Base-by-base conservation (phyloP, 2,888 invertebrate genomes). In the Steinernema hermaphroditum region DNA sequence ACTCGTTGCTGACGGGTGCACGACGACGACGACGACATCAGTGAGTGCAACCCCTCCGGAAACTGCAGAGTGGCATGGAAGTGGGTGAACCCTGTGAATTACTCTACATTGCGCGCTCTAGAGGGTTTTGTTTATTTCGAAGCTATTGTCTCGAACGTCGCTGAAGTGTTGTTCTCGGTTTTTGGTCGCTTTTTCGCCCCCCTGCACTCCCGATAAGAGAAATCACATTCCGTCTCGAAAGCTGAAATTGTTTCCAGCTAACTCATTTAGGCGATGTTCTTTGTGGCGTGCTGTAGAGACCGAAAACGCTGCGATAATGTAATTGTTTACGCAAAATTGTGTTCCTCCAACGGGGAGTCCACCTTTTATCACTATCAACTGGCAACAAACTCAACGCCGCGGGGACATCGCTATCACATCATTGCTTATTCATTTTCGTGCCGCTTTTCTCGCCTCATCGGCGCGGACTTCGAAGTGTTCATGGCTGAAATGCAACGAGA, bases 401-500 rank as follows among this genome's bases (percentile, higher is more conserved):
- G 34, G 62, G 29, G 62, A 62, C 62, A 32, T 62, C 62, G 19
- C 62, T 62, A 62, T 62, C 62, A 32, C 62, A 62, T 62, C 62
- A 62, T 62, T 62, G 62, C 32, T 62, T 62, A 62, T 62, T 62
- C 62, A 62, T 62, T 62, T 62, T 62, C 62, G 32, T 62, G 62
- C 62, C 62, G 62, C 62, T 62, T 62, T 62, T 62, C 62, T 62
- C 62, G 32, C 32, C 62, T 16, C 62, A 32, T 62, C 62, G 62
- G 16, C 62, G 62, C 9, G 16, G 29, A 62, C 62, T 62, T 62
- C 2, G 27, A 62, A 29, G 62, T 62, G 62, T 62, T 62, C 34
- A 12, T 1, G 19, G 62, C 14, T 1, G 29, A 62, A 54, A 54
- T 27, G 54, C 2, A 54, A 24, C 22, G 54, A 27, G 27, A 54